Evolutionary conservation across 1,140 invertebrate genomes (phyloP).

Genomic region (Pachypeltis micranthus): DNA sequence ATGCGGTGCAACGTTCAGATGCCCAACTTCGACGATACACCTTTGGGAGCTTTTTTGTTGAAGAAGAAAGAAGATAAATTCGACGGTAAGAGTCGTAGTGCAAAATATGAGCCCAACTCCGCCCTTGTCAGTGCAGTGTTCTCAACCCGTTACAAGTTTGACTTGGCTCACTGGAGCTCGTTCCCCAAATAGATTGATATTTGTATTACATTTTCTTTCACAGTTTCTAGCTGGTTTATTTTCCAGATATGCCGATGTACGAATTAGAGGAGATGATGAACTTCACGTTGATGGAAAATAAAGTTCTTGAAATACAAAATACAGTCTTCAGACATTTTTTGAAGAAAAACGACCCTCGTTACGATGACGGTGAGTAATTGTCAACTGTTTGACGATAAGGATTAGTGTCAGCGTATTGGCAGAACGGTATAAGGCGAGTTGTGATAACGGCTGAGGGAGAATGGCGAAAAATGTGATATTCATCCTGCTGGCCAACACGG

Average conservation of each 20-base stretch:
- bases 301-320: background rate
- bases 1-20: background rate
- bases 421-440: background rate
- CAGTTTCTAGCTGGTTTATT: background rate
- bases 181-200: background rate
- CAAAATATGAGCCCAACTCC: background rate
- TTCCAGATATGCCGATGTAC: background rate
- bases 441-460: background rate
- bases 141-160: background rate
- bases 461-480: background rate
- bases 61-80: background rate
- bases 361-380: background rate
- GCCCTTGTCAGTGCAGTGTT: too few relatives aligned
- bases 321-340: background rate
- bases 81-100: background rate
- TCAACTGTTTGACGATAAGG: background rate
- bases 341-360: background rate
- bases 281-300: background rate
- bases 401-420: background rate
- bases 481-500: too few relatives aligned
- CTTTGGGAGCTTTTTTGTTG: background rate
- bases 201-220: background rate
- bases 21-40: background rate
- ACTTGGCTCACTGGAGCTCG: background rate
- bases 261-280: background rate